These are phyloP conservation scores for Saccopteryx bilineata DNA, from an alignment of 2,113 vertebrate genomes.

Conservation along the genomic window DNA sequence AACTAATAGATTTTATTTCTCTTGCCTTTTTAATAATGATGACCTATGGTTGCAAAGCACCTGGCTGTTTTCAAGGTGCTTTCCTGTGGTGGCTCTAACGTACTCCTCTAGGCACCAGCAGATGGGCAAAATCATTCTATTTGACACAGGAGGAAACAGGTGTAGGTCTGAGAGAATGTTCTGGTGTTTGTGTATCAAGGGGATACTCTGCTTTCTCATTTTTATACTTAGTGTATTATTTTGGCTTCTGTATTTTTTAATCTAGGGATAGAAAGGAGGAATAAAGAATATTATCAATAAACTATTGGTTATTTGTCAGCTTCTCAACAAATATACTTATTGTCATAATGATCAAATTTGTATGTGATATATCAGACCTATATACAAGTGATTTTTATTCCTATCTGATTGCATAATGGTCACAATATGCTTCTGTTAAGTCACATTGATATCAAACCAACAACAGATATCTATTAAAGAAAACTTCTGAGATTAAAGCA, in stretches of 20 bases:
- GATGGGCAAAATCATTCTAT: not conserved
- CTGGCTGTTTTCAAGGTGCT: not conserved
- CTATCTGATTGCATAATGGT: not conserved
- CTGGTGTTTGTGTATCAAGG: not conserved
- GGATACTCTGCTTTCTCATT: not conserved
- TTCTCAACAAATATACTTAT: not conserved
- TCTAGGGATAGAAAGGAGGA: not conserved
- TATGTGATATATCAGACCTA: not conserved
- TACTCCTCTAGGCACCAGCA: too few species aligned
- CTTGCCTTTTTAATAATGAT: not conserved
- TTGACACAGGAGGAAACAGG: not conserved
- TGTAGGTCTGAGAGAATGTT: not conserved
- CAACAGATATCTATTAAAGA: not conserved
- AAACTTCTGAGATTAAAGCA: conserved; percentile 5
- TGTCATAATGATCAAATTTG: not conserved
- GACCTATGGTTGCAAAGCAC: not conserved
- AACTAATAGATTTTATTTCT: not conserved
- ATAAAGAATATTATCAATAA: not conserved
- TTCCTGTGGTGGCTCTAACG: not conserved
- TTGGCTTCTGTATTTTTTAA: not conserved
- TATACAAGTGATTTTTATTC: not conserved
- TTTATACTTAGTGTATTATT: not conserved
- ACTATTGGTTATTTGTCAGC: not conserved
- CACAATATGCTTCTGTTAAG: not conserved
- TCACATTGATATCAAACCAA: not conserved